A percentile compares a stretch with the other conserved stretches of the same genome.
Evolutionary conservation across 1,140 invertebrate species (phyloP).

Genomic region (Colletes latitarsis): DNA sequence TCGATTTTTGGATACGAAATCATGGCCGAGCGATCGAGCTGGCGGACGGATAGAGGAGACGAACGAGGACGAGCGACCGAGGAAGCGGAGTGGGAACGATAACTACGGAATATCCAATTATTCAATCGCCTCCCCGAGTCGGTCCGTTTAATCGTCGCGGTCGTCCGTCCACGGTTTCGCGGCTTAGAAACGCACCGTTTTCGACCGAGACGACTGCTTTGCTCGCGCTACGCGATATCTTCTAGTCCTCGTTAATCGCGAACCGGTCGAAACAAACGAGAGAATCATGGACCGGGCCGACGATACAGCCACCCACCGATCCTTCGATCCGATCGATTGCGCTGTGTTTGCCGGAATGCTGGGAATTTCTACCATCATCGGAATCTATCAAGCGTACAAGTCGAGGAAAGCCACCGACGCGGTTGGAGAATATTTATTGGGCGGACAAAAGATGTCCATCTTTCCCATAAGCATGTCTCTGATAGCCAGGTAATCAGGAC

Average conservation of each 20-base stretch:
- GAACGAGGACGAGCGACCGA: neutral
- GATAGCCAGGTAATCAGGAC: constrained; percentile 83
- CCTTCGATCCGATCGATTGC: constrained; percentile 82
- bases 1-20: too few relatives aligned
- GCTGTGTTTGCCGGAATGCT: constrained; percentile 84
- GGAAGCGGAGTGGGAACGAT: constrained; percentile 51
- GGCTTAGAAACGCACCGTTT: constrained; percentile 20
- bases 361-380: constrained; percentile 83
- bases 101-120: constrained; percentile 70
- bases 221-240: neutral
- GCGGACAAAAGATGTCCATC: constrained; percentile 84
- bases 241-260: neutral
- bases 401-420: constrained; percentile 82
- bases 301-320: neutral
- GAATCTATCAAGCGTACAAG: constrained; percentile 85
- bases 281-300: neutral
- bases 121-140: constrained; percentile 69
- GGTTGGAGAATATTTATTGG: constrained; percentile 83
- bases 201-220: neutral
- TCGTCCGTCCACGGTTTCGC: constrained; percentile 21
- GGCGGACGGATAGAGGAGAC: neutral
- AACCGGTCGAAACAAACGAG: too few relatives aligned
- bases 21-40: too few relatives aligned
- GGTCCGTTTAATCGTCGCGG: constrained; percentile 41
- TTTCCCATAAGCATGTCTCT: constrained; percentile 86